Evolutionary conservation across 1,140 invertebrate species (phyloP).

Genomic region (Lepidurus arcticus): DNA sequence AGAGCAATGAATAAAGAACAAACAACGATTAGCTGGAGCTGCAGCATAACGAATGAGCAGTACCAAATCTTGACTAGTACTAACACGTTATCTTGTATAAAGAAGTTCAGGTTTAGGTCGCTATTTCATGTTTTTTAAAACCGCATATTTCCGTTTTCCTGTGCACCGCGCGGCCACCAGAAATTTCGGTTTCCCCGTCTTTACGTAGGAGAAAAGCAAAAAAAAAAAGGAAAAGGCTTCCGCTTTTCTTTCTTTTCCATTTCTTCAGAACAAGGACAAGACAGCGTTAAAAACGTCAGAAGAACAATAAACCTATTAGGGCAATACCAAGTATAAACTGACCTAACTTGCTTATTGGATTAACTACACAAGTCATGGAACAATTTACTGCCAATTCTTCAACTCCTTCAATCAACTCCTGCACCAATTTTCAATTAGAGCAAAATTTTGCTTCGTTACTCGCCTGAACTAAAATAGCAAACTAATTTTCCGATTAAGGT

Average conservation of each 20-base stretch:
- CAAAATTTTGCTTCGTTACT: not conserved
- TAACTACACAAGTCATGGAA: not conserved
- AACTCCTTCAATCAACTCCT: not conserved
- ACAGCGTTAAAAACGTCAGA: not conserved
- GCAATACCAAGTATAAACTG: not conserved
- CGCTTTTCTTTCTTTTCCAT: not conserved
- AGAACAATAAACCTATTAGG: conserved; percentile 16
- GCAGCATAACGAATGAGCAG: not conserved
- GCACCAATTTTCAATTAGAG: not conserved
- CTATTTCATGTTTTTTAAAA: not conserved
- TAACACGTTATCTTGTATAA: not conserved
- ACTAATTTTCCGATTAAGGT: too few relatives aligned
- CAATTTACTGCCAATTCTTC: not conserved
- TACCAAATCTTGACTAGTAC: not conserved
- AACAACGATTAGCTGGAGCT: not conserved
- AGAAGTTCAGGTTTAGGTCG: not conserved
- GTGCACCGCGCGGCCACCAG: not conserved
- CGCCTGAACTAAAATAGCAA: too few relatives aligned
- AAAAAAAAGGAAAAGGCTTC: not conserved
- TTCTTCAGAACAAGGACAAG: not conserved
- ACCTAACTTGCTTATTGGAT: conserved; percentile 18
- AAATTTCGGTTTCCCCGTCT: not conserved
- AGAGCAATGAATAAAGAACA: not conserved
- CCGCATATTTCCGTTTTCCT: conserved; percentile 9
- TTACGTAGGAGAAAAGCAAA: not conserved